phyloP scores from a whole-genome alignment of 2,113 vertebrate genomes.

The Alaudala cheleensis region DNA sequence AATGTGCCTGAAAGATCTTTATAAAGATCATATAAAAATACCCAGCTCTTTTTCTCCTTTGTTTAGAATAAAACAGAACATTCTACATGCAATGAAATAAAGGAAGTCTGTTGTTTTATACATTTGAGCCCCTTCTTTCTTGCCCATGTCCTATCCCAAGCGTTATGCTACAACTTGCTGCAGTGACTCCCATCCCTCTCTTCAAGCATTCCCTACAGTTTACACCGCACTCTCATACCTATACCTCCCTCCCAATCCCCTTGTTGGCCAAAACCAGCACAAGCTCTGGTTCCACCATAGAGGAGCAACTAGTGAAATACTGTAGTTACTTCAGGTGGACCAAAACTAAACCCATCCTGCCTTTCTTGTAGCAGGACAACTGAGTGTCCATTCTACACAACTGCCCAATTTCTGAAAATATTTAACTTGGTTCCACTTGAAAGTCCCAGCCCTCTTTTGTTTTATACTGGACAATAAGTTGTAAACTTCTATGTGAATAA shows the following conservation, averaged over 20 bases:
- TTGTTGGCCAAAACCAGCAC: neutral
- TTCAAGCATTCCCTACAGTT: neutral
- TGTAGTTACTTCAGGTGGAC: neutral
- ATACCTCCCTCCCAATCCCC: neutral
- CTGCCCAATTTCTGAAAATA: neutral
- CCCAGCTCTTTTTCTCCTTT: neutral
- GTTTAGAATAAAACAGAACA: neutral
- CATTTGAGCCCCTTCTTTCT: neutral
- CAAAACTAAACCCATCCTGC: neutral
- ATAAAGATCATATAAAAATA: neutral
- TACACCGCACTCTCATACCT: neutral
- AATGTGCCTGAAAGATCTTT: neutral
- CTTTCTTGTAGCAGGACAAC: fast-evolving
- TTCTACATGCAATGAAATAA: neutral
- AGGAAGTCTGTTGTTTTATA: neutral
- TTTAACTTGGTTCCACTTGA: neutral
- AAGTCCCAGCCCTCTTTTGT: neutral
- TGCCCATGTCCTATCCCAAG: neutral
- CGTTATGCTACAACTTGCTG: neutral
- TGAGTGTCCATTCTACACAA: neutral
- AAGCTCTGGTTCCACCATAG: neutral
- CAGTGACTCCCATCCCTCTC: neutral
- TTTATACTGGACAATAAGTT: neutral
- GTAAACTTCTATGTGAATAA: neutral
- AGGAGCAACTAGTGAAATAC: neutral